Evolutionary conservation across 2,113 vertebrate species (phyloP).

Genomic region (Okapia johnstoni): DNA sequence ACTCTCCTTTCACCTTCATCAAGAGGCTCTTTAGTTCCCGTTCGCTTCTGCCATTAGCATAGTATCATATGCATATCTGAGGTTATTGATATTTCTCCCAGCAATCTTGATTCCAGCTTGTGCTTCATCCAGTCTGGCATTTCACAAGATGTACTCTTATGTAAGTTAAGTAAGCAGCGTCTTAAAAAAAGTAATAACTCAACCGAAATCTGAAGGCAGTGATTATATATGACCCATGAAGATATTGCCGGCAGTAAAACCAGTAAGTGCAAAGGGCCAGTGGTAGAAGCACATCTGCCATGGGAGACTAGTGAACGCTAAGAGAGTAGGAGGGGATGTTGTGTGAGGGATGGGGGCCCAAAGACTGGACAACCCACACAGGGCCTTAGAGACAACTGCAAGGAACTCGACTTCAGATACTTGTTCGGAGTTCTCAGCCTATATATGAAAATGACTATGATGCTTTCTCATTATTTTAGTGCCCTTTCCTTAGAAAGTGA

Average conservation of each 20-base stretch:
- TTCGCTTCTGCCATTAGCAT: neutral
- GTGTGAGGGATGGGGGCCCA: no score
- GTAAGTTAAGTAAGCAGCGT: neutral
- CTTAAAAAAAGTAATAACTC: neutral
- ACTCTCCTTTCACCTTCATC: neutral
- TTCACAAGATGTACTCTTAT: neutral
- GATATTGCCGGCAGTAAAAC: neutral
- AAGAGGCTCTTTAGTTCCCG: neutral
- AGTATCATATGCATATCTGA: neutral
- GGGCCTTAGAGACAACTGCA: neutral
- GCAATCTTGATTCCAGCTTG: neutral
- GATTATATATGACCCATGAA: neutral
- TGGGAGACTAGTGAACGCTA: neutral
- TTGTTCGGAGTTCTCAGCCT: neutral
- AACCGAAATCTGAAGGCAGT: neutral
- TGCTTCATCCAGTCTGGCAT: neutral
- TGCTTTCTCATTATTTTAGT: neutral
- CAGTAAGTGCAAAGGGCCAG: neutral
- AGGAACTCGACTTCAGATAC: neutral
- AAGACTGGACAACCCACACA: rapidly evolving
- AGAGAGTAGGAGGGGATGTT: neutral
- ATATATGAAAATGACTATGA: neutral
- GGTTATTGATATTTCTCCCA: neutral
- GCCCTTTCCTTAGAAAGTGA: neutral
- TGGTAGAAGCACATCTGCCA: neutral